A percentile compares a stretch with the other conserved stretches of the same genome.
Evolutionary conservation across 1,140 invertebrate genomes (phyloP).

Genomic region (Brachionus sp.): DNA sequence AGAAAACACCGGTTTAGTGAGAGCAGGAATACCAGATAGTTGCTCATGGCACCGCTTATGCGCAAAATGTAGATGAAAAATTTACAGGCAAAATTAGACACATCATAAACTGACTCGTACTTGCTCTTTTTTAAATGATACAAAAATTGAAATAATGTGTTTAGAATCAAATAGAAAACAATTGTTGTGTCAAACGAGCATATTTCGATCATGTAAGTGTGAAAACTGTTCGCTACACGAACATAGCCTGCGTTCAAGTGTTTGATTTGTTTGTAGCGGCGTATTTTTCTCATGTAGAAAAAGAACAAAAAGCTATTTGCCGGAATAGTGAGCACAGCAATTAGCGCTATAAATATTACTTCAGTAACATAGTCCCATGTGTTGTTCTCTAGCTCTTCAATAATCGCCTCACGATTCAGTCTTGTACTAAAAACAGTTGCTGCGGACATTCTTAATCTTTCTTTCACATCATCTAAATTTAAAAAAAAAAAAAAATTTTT

Average conservation of each 20-base stretch:
- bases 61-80: conserved; percentile 43
- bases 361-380: conserved; percentile 39
- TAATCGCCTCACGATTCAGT: not conserved
- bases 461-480: no score
- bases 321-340: not conserved
- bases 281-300: conserved; percentile 21
- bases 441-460: not conserved
- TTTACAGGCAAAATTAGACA: conserved; percentile 41
- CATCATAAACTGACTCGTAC: conserved; percentile 33
- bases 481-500: no score
- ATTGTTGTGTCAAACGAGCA: conserved; percentile 41
- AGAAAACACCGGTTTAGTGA: conserved; percentile 7
- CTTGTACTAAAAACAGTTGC: not conserved
- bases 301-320: conserved; percentile 7
- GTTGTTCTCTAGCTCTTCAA: conserved; percentile 19
- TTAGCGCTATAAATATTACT: conserved; percentile 4
- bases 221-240: conserved; percentile 10
- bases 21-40: conserved; percentile 26
- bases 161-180: conserved; percentile 29
- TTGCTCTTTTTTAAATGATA: conserved; percentile 30
- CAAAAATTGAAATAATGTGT: conserved; percentile 31
- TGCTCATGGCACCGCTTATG: conserved; percentile 41
- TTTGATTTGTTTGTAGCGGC: not conserved
- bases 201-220: conserved; percentile 44
- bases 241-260: not conserved